phyloP scores from a whole-genome alignment of 2,113 vertebrate genomes.

The Scortum barcoo region DNA sequence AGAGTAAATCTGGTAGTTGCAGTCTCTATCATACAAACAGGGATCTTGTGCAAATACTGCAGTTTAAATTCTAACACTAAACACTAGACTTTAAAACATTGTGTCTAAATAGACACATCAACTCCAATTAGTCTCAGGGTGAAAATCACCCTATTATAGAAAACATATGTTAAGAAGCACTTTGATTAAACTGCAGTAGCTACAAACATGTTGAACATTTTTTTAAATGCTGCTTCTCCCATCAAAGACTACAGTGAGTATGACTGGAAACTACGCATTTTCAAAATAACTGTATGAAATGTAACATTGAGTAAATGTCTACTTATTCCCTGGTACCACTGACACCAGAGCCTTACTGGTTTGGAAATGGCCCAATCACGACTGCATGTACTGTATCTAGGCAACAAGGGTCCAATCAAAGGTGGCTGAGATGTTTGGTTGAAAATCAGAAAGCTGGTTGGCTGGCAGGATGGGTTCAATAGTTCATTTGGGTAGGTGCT shows the following conservation, averaged over 20 bases:
- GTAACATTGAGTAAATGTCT: slow-evolving; percentile 67
- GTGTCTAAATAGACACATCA: neutral
- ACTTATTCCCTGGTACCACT: slow-evolving; percentile 90
- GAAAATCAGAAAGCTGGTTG: slow-evolving; percentile 85
- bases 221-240: slow-evolving; percentile 30
- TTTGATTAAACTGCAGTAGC: slow-evolving; percentile 52
- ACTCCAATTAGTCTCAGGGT: neutral
- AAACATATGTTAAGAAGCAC: neutral
- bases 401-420: slow-evolving; percentile 91
- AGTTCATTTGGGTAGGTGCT: slow-evolving; percentile 61
- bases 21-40: slow-evolving; percentile 53
- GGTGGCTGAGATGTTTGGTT: slow-evolving; percentile 87
- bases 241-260: slow-evolving; percentile 44
- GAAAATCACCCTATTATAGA: neutral
- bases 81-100: neutral
- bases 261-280: slow-evolving; percentile 56
- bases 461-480: slow-evolving; percentile 77
- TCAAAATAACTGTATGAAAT: slow-evolving; percentile 55
- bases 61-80: slow-evolving; percentile 28
- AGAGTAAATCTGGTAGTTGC: slow-evolving; percentile 23
- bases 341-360: slow-evolving; percentile 90
- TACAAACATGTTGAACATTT: slow-evolving; percentile 23
- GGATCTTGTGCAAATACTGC: slow-evolving; percentile 36
- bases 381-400: slow-evolving; percentile 91
- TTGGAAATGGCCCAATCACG: slow-evolving; percentile 86